Base-by-base conservation (phyloP, 2,888 invertebrate species). In the Volucella inanis region DNA sequence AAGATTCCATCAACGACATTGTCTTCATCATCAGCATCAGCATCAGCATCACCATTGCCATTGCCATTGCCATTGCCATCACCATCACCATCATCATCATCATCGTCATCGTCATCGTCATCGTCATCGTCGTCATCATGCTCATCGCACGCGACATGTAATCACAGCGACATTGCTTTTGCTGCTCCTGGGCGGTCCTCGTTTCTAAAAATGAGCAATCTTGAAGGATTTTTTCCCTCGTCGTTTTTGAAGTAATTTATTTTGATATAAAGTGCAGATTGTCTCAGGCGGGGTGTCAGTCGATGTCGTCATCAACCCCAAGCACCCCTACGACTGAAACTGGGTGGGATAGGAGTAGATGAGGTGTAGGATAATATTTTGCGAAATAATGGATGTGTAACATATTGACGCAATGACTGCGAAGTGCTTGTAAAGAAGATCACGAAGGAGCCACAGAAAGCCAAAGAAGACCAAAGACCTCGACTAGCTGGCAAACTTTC, bases 221-320 rank as follows among this genome's bases (percentile, higher is more conserved):
- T 67, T 70, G 55, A 43, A 64, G 54, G 50, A 54, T 70, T 59
- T 15, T 64, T 47, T 43, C 18, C 52, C 45, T 70, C 50, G 59
- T 45, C 54, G 55, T 57, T 50, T 75, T 62, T 22, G 38, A 50
- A 50, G 81, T 68, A 85, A 85, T 85, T 81, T 85, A 85, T 85
- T 85, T 72, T 85, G 81, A 81, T 85, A 85, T 81, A 85, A 85
- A 81, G 85, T 85, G 85, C 76, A 85, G 85, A 85, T 85, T 85
- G 81, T 85, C 72, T 81, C 81, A 72, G 81, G 61, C 76, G 81
- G 31, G 85, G 77, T 85, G 85, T 85, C 85, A 85, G 72, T 77
- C 67, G 76, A 81, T 81, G 85, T 81, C 85, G 85, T 85, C 85
- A 81, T 85, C 85, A 81, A 68, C 61, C 61, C 31, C 6, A 55